Conservation (phyloP, 2,888 invertebrate genomes). For the Cerastoderma edule region DNA sequence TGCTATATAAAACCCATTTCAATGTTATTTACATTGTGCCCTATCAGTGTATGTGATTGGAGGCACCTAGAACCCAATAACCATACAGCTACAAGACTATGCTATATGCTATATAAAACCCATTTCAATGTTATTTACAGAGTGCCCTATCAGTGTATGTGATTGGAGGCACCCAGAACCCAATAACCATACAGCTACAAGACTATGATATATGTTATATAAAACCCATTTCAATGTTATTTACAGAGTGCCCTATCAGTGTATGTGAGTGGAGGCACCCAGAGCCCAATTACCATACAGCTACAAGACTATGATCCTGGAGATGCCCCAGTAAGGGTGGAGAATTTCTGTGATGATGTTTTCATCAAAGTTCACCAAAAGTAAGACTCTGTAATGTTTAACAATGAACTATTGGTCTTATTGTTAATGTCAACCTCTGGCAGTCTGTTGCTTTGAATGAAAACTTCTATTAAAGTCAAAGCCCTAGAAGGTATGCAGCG, state of each 20-base stretch:
- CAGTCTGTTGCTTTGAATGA: no score
- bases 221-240: background rate
- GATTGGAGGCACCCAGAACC: constrained; percentile 89
- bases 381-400: constrained; percentile 77
- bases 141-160: constrained; percentile 87
- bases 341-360: constrained; percentile 89
- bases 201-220: constrained; percentile 78
- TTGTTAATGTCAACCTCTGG: no score
- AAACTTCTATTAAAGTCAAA: no score
- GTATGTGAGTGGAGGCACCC: constrained; percentile 90
- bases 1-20: no score
- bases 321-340: constrained; percentile 84
- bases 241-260: constrained; percentile 85
- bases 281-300: constrained; percentile 88
- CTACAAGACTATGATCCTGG: constrained; percentile 83
- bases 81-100: no score
- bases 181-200: constrained; percentile 86
- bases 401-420: no score
- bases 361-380: constrained; percentile 91
- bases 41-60: constrained; percentile 88
- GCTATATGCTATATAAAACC: no score
- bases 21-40: no score
- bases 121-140: no score
- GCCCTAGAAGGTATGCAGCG: no score
- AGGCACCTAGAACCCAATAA: constrained; percentile 90